These are phyloP conservation scores for Plecotus auritus DNA, from an alignment of 2,113 vertebrate species.

Conservation along the genomic window DNA sequence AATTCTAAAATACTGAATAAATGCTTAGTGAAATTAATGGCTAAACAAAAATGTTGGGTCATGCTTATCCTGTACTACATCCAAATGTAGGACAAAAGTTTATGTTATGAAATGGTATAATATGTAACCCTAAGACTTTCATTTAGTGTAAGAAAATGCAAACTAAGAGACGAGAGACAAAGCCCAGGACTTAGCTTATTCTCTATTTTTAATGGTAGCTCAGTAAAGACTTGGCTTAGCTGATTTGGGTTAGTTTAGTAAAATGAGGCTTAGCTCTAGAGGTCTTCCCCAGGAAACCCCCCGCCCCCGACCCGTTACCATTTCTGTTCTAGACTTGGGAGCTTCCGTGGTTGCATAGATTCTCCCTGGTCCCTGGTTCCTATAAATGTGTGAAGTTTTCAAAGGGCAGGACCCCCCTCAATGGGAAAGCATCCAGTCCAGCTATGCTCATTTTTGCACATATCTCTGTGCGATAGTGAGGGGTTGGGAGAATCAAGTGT, in stretches of 20 bases:
- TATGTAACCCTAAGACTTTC: background rate
- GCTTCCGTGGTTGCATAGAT: background rate
- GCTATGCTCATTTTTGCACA: background rate
- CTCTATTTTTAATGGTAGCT: background rate
- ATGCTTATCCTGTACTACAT: background rate
- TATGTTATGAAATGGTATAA: background rate
- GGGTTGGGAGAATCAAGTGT: background rate
- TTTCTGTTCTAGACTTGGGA: background rate
- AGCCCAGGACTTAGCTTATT: background rate
- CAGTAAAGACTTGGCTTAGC: background rate
- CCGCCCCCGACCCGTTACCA: accelerated
- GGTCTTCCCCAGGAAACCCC: background rate
- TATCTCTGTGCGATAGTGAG: background rate
- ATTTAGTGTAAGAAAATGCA: background rate
- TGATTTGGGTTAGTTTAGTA: background rate
- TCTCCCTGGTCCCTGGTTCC: background rate
- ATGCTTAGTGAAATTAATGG: background rate
- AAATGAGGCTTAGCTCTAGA: background rate
- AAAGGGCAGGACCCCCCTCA: background rate
- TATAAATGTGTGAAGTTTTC: background rate
- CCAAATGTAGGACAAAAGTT: background rate
- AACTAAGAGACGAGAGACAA: background rate
- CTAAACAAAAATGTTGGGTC: background rate
- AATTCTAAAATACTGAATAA: conserved; percentile 17
- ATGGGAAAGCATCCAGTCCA: background rate